phyloP scores from a whole-genome alignment of 2,888 invertebrate genomes.

The Punctoribates punctum region DNA sequence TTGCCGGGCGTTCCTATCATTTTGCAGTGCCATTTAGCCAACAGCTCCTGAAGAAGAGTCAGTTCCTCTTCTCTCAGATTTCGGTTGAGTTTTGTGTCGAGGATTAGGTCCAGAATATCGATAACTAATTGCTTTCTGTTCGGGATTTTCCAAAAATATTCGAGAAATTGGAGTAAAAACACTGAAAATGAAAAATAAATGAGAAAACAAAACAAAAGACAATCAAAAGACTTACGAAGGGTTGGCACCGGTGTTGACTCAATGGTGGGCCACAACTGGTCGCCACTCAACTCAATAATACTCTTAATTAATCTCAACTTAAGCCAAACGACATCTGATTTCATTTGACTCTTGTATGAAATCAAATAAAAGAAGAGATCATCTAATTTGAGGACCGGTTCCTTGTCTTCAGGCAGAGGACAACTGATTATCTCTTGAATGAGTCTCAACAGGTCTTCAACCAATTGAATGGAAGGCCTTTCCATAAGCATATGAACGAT shows the following conservation, averaged over 20 bases:
- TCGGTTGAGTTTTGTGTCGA: not conserved
- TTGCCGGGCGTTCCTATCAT: not conserved
- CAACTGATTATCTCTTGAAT: not conserved
- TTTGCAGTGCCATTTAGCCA: too few species aligned
- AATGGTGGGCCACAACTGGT: not conserved
- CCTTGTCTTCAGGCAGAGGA: not conserved
- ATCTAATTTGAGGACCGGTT: not conserved
- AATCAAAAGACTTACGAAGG: not conserved
- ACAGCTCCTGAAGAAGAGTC: too few species aligned
- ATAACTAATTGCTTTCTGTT: not conserved
- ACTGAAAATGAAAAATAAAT: not conserved
- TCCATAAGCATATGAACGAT: not conserved
- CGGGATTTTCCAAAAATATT: constrained; percentile 1
- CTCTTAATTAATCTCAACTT: not conserved
- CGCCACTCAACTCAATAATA: constrained; percentile 13
- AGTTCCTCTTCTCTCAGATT: constrained; percentile 10
- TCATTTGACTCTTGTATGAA: not conserved
- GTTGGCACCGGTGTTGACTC: not conserved
- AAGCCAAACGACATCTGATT: not conserved
- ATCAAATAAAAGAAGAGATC: not conserved
- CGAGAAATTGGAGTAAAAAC: constrained; percentile 26
- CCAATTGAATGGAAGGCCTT: not conserved
- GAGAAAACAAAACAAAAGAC: not conserved
- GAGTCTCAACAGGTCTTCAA: not conserved
- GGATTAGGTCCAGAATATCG: not conserved